Conservation (phyloP, 2,113 vertebrate genomes). For the Alligator mississippiensis region DNA sequence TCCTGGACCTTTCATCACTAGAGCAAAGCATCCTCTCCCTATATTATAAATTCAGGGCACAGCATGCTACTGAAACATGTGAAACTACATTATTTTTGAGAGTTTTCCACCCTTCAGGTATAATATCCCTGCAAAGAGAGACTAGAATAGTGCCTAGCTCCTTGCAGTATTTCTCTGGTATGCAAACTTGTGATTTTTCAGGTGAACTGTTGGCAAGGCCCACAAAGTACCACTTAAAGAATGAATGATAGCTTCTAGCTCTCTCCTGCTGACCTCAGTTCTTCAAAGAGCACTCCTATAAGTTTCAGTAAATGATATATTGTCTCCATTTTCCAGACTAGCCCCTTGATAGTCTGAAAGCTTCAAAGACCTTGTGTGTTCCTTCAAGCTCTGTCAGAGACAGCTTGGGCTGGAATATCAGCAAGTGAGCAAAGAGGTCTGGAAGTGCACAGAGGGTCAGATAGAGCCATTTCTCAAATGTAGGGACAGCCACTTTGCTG, state of each 20-base stretch:
- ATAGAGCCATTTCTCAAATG: neutral
- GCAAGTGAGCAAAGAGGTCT: neutral
- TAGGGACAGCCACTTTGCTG: neutral
- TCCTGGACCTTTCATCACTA: neutral
- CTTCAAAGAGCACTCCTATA: neutral
- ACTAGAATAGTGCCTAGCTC: neutral
- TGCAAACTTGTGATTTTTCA: neutral
- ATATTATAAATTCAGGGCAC: neutral
- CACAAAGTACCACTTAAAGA: neutral
- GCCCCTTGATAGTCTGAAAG: conserved; percentile 1
- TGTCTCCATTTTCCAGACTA: conserved; percentile 15
- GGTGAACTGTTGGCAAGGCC: conserved; percentile 38
- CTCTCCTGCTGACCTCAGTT: neutral
- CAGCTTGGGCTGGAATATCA: neutral
- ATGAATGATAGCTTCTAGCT: conserved; percentile 15
- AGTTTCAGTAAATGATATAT: conserved; percentile 1
- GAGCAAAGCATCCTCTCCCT: neutral
- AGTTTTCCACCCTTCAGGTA: neutral
- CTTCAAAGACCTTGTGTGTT: neutral
- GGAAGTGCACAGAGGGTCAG: neutral
- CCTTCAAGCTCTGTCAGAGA: conserved; percentile 5
- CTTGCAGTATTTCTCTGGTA: neutral
- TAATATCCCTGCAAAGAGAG: neutral
- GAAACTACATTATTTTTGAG: neutral
- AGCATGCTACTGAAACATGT: neutral